phyloP scores from a whole-genome alignment of 2,797 vertebrate species.

The Vespertilio murinus region DNA sequence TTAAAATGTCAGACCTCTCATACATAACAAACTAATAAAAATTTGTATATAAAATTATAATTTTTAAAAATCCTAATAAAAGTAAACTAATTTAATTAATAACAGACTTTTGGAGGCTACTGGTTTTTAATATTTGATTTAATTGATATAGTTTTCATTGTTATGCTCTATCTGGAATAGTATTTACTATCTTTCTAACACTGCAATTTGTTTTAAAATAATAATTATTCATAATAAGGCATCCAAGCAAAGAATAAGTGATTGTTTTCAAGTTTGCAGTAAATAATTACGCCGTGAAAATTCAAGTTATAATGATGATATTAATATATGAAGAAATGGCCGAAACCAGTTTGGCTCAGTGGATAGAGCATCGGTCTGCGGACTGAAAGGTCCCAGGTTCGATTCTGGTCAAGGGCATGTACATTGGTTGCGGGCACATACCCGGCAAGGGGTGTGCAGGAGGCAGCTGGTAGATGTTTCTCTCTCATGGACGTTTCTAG shows the following conservation, averaged over 20 bases:
- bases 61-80: neutral
- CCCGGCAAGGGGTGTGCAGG: too few relatives aligned
- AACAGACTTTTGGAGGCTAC: neutral
- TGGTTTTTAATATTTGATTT: constrained; percentile 18
- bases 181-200: neutral
- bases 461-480: too few relatives aligned
- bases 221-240: neutral
- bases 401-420: too few relatives aligned
- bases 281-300: neutral
- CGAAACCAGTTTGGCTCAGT: too few relatives aligned
- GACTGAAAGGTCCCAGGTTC: too few relatives aligned
- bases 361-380: too few relatives aligned
- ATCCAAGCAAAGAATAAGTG: neutral
- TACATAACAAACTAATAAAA: neutral
- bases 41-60: neutral
- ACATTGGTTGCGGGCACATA: too few relatives aligned
- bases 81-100: neutral
- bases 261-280: neutral
- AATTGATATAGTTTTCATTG: neutral
- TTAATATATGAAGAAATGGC: neutral
- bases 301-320: neutral
- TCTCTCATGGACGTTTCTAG: too few relatives aligned
- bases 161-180: neutral
- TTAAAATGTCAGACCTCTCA: neutral
- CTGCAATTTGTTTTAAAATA: neutral